Conservation (phyloP, 2,113 vertebrate genomes). For the Burhinus oedicnemus region DNA sequence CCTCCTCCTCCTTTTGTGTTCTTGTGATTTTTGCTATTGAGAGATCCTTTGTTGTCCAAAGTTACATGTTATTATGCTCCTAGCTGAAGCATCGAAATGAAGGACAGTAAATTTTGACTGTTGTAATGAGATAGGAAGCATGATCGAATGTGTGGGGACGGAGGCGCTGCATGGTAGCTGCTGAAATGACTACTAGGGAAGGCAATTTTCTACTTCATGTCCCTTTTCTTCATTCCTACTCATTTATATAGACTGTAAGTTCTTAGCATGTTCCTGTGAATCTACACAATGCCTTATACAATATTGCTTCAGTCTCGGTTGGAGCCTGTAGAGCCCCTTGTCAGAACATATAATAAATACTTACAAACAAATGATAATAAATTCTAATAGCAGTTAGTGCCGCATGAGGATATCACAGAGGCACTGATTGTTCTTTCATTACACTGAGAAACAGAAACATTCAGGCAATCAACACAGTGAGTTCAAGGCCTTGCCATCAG, state of each 20-base stretch:
- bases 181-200: constrained; percentile 6
- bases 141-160: background rate
- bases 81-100: background rate
- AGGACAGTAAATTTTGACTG: constrained; percentile 27
- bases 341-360: constrained; percentile 16
- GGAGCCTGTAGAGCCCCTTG: background rate
- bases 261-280: constrained; percentile 23
- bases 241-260: constrained; percentile 30
- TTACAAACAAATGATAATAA: constrained; percentile 44
- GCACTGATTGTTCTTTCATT: constrained; percentile 51
- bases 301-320: background rate
- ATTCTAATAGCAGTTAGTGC: constrained; percentile 36
- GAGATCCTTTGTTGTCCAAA: background rate
- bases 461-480: constrained; percentile 37
- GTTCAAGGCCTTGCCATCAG: constrained; percentile 37
- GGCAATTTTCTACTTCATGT: constrained; percentile 41
- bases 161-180: background rate
- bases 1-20: background rate
- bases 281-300: background rate
- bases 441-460: constrained; percentile 45
- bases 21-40: background rate
- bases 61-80: background rate
- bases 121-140: constrained; percentile 31
- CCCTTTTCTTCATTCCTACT: background rate
- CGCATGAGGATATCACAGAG: background rate